Conservation (phyloP, 2,888 invertebrate species). For the Glaucopsyche alexis region DNA sequence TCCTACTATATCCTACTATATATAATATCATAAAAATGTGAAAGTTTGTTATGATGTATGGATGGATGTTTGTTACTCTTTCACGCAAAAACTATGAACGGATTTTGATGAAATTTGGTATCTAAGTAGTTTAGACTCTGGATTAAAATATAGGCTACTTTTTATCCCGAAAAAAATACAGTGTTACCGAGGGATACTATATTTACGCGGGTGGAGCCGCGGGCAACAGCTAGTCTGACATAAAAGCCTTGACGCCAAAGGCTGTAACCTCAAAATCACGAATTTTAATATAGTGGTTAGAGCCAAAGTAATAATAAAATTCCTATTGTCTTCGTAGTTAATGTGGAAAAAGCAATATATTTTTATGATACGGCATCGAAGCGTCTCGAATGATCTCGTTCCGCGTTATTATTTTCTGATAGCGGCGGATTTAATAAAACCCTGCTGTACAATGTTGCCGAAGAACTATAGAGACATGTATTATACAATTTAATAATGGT, state of each 20-base stretch:
- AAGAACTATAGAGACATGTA: background rate
- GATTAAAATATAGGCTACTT: too few relatives aligned
- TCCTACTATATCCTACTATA: too few relatives aligned
- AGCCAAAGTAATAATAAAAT: background rate
- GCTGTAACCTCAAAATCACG: background rate
- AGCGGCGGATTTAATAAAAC: slow-evolving; percentile 32
- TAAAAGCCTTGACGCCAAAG: background rate
- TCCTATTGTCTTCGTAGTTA: slow-evolving; percentile 12
- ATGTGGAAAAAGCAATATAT: slow-evolving; percentile 23
- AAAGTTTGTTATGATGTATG: too few relatives aligned
- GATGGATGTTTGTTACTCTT: too few relatives aligned
- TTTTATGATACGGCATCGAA: slow-evolving; percentile 20
- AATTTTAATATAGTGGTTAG: background rate
- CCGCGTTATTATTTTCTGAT: slow-evolving; percentile 30
- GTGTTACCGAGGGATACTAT: too few relatives aligned
- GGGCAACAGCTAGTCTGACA: too few relatives aligned
- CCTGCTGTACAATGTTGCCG: slow-evolving; percentile 20
- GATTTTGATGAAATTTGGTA: too few relatives aligned
- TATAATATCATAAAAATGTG: too few relatives aligned
- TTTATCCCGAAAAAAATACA: too few relatives aligned
- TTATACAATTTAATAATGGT: background rate
- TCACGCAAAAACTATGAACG: too few relatives aligned
- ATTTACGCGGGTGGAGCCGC: too few relatives aligned
- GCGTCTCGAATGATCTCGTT: slow-evolving; percentile 9
- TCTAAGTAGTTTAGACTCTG: too few relatives aligned